A percentile compares a stretch with the other conserved stretches of the same genome.
Conservation (phyloP, 1,140 invertebrate genomes). For the Halictus rubicundus region DNA sequence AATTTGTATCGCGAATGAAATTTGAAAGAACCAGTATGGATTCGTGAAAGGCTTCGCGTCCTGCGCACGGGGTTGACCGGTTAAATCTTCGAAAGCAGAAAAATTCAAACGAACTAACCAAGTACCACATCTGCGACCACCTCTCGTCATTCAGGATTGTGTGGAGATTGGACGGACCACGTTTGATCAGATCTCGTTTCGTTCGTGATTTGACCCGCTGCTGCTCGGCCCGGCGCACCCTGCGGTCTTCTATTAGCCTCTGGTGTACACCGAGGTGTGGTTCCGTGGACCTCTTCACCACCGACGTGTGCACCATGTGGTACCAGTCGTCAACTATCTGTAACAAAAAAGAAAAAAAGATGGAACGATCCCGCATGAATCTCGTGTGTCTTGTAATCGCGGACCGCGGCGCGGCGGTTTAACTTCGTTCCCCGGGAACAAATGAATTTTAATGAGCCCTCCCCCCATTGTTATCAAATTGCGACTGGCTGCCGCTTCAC, state of each 20-base stretch:
- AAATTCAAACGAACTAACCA: slow-evolving; percentile 83
- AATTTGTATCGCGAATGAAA: too few species aligned
- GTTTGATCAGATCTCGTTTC: slow-evolving; percentile 85
- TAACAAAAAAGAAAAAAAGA: slow-evolving; percentile 71
- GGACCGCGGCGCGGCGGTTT: neutral
- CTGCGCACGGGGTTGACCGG: too few species aligned
- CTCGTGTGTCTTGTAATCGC: neutral
- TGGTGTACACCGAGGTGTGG: slow-evolving; percentile 85
- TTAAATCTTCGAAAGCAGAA: neutral
- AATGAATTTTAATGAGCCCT: neutral
- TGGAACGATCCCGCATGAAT: slow-evolving; percentile 31
- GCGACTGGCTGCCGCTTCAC: neutral
- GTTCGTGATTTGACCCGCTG: slow-evolving; percentile 85
- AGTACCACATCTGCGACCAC: slow-evolving; percentile 95
- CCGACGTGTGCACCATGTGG: slow-evolving; percentile 88
- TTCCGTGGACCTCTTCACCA: slow-evolving; percentile 87
- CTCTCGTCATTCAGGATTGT: slow-evolving; percentile 88
- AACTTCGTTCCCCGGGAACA: neutral
- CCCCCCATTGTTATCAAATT: neutral
- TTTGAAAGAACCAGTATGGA: too few species aligned
- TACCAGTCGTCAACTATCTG: slow-evolving; percentile 91
- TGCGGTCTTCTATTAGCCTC: slow-evolving; percentile 85
- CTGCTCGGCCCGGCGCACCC: slow-evolving; percentile 87
- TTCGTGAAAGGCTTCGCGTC: too few species aligned
- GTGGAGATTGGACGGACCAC: slow-evolving; percentile 70